These are phyloP conservation scores for Hippoglossus hippoglossus DNA, from an alignment of 2,797 vertebrate genomes.

Conservation along the genomic window DNA sequence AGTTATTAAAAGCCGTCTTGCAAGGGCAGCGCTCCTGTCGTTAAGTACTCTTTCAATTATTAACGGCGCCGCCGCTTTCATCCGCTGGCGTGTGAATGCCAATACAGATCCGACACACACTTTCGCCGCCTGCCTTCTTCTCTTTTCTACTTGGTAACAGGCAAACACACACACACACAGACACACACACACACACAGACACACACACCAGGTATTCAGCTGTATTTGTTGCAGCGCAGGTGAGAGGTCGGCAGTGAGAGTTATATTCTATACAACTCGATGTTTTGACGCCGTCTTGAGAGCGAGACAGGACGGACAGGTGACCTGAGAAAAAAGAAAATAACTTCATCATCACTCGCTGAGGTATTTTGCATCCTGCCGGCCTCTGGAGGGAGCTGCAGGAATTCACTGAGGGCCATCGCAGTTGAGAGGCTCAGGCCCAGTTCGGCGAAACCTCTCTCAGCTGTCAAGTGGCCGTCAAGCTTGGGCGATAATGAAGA, in stretches of 20 bases:
- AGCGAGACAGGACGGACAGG: slow-evolving; percentile 15
- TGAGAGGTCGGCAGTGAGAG: slow-evolving; percentile 50
- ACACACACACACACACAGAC: slow-evolving; percentile 7
- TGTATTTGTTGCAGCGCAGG: slow-evolving; percentile 59
- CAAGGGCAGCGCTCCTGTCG: slow-evolving; percentile 72
- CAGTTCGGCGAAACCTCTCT: too few species aligned
- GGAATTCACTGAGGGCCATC: slow-evolving; percentile 28
- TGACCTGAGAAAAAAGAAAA: slow-evolving; percentile 33
- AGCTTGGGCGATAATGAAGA: slow-evolving; percentile 63
- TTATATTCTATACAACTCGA: slow-evolving; percentile 43
- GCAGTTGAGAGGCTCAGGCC: too few species aligned
- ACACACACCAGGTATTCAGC: slow-evolving; percentile 41
- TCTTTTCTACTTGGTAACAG: slow-evolving; percentile 48
- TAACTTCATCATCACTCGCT: slow-evolving; percentile 6
- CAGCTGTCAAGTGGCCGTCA: slow-evolving; percentile 52
- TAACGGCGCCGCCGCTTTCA: slow-evolving; percentile 70
- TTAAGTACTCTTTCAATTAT: slow-evolving; percentile 83
- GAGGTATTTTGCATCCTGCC: neutral
- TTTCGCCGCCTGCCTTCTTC: slow-evolving; percentile 17
- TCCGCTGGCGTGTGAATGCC: slow-evolving; percentile 57
- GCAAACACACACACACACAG: slow-evolving; percentile 18
- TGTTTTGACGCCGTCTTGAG: slow-evolving; percentile 39
- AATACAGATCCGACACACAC: slow-evolving; percentile 52
- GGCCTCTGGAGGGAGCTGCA: slow-evolving; percentile 69
- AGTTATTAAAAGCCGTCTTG: slow-evolving; percentile 79